Evolutionary conservation across 2,888 invertebrate genomes (phyloP), one percentile per base, ranked within the genome.

Genomic region (Watsonalla cultraria): DNA sequence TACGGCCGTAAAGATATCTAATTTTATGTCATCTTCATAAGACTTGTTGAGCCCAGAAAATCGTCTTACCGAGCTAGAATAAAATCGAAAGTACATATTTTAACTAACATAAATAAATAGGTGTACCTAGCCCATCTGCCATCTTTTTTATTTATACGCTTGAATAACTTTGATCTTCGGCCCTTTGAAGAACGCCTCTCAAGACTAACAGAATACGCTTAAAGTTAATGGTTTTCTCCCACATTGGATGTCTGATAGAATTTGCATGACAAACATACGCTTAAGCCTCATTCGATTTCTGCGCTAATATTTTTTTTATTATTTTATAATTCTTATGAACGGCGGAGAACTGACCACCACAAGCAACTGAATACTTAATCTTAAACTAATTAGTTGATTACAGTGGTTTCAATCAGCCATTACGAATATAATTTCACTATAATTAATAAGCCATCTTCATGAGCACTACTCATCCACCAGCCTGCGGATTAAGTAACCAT

Each of bases 161-260:
- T 72, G 70, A 69, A 81, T 72, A 65, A 72, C 78, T 84, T 84
- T 80, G 76, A 84, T 84, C 73, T 78, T 73, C 59, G 70, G 72
- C 71, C 71, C 73, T 80, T 80, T 76, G 70, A 75, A 76, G 74
- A 72, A 76, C 63, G 70, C 65, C 66, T 79, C 69, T 77, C 73
- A 71, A 71, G 66, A 77, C 74, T 78, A 65, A 66, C 63, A 71
- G 68, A 79, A 77, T 74, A 76, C 64, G 67, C 69, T 42, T n/a
- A 72, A 74, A 71, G 62, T 68, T 70, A 76, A 79, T 72, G 70
- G 64, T 70, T 70, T 60, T 64, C 54, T 60, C 60, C 63, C 62
- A 59, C 60, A 60, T 66, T 65, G 56, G 69, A 70, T 64, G 65
- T 67, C 46, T 63, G 57, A 60, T 60, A 52, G 60, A 69, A 70